Evolutionary conservation across 2,888 invertebrate species (phyloP), one percentile per base, ranked within the genome.

Genomic region (Idaea biselata): DNA sequence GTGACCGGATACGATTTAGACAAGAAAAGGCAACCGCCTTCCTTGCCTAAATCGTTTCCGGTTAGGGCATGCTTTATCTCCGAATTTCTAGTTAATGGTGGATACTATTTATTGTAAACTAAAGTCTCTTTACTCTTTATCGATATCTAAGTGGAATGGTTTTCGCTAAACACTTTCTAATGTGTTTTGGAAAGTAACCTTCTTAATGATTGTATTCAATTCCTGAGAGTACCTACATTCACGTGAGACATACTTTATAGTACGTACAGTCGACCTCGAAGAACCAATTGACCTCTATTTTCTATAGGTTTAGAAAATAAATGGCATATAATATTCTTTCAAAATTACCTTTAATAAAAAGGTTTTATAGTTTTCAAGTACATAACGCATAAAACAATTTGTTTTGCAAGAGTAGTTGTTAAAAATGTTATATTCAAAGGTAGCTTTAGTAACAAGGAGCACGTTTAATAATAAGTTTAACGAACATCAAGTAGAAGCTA

Each of bases 121-220:
- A 25, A 25, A 25, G 25, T 25, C 5, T 25, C 25, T 25, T 25
- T 25, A 25, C 25, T 25, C 5, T 1, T 25, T 3, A 25, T 5
- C 25, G 25, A 25, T 25, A 25, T 25, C 25, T 25, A 25, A 25
- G 25, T 25, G 11, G 7, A 18, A 56, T 8, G 17, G 18, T 18
- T 6, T 56, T 18, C 17, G 14, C 56, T 56, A 56, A 56, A 16
- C 17, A 56, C 56, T 56, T 56, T 56, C 56, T 56, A 56, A 56
- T 56, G 17, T 18, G 56, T 18, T 56, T 56, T 56, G 56, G 56
- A 56, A 56, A 56, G 56, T 56, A 14, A 44, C 14, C 8, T 11
- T 44, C 11, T 44, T 44, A 44, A 44, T 14, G 14, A 14, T 44
- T 32, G 32, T 32, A 5, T 55, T 55, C 16, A 56, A 56, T 17